Evolutionary conservation across 1,140 invertebrate genomes (phyloP), one percentile per base, ranked within the genome.

Genomic region (Penaeus japonicus): DNA sequence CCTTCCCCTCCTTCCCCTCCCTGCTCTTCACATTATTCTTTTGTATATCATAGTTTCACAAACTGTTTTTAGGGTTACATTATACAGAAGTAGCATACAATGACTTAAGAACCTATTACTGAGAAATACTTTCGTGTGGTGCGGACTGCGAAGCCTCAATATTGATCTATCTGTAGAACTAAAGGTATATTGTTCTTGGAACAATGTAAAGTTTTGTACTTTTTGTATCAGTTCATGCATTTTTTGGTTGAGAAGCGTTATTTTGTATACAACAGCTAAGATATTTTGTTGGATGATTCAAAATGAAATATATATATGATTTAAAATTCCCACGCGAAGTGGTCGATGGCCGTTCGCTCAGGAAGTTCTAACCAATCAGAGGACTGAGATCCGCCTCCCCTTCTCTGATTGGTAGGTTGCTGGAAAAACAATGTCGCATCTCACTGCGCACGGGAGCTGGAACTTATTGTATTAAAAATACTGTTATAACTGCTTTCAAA

Each of bases 251-350:
- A 20, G 24, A 55, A 27, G 54, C 57, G 79, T 55, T 22, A 22
- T 39, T 24, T 24, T 81, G 47, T 55, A 27, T 55, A 55, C 57
- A 55, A 55, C 27, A 57, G 47, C 32, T 39, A 18, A 30, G 2
- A 78, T 32, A 32, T 78, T 47, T 47, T 20, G 32, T 32, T n/a
- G 47, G 22, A 30, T 32, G 22, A 79, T 32, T 79, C 39, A 3
- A 32, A 79, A 54, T 79, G n/a, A 79, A 53, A 53, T 79, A 47
- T 47, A 47, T 47, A 47, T 57, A 55, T 32, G 39, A 55, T 81
- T 84, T 70, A 75, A 84, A 84, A 84, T 84, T 84, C 83, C 83
- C 83, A 75, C 83, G 83, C 83, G 47, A 30, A 35, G 83, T 84
- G 83, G 83, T 84, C 83, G 83, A 84, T 84, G 83, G 65, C 82